A percentile compares a stretch with the other conserved stretches of the same genome.
Evolutionary conservation across 2,888 invertebrate genomes (phyloP).

Genomic region (Meiosimyza decipiens): DNA sequence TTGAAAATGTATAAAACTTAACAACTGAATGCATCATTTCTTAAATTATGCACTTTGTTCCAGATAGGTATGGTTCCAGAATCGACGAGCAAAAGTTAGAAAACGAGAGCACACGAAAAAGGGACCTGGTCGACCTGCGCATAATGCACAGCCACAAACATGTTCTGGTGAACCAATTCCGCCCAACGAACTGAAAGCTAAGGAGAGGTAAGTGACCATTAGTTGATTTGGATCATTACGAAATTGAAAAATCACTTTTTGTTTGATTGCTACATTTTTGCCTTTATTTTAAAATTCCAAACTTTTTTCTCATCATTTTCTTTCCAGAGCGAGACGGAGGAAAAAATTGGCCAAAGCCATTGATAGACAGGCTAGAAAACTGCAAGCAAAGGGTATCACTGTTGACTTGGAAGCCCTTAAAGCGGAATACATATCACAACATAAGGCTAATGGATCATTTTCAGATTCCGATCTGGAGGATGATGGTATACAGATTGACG

Average conservation of each 20-base stretch:
- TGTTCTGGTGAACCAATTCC: constrained; percentile 98
- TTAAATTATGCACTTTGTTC: constrained; percentile 71
- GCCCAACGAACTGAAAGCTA: constrained; percentile 85
- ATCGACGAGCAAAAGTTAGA: constrained; percentile 98
- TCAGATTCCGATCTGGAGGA: constrained; percentile 75
- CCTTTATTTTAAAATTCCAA: not conserved
- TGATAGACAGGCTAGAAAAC: constrained; percentile 91
- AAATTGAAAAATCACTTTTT: not conserved
- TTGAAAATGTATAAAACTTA: not conserved
- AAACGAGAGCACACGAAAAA: constrained; percentile 99
- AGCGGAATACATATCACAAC: constrained; percentile 86
- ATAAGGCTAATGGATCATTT: constrained; percentile 71
- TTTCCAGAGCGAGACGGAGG: constrained; percentile 80
- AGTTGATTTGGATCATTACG: not conserved
- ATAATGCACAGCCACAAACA: constrained; percentile 97
- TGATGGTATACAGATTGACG: constrained; percentile 83
- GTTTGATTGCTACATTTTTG: not conserved
- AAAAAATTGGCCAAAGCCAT: constrained; percentile 92
- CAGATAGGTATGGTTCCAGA: constrained; percentile 99
- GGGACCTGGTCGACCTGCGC: constrained; percentile 97
- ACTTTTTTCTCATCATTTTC: not conserved
- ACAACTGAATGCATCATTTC: constrained; percentile 13
- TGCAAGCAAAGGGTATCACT: constrained; percentile 89
- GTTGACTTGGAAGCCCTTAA: constrained; percentile 88
- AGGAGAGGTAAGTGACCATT: constrained; percentile 74